Base-by-base conservation (phyloP, 2,797 vertebrate species). In the Selene dorsalis region DNA sequence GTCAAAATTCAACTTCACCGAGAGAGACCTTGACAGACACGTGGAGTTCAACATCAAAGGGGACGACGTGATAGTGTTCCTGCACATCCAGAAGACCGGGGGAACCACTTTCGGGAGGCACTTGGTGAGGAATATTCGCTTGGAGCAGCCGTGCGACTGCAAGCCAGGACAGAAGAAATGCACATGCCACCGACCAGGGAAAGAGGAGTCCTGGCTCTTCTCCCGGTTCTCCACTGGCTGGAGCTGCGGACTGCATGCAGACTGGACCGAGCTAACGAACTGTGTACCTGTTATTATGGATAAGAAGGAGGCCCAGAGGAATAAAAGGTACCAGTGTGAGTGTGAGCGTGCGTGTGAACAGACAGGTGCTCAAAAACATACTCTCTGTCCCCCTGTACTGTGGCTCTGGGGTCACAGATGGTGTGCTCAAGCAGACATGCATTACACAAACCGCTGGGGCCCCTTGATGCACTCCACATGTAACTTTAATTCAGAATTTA, bases 241-340 rank as follows among this genome's bases (percentile, higher is more conserved):
- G 97, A 99, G 97, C 94, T 99, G 98, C 94, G 97, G 98, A 63
- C 94, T 99, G 94, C 97, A 98, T 64, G 98, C 98, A 8, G 97
- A 99, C 95, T 98, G 98, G 98, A 99, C 98, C 71, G 98, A 99
- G 91, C 96, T 99, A 53, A 97, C 97, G 85, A 98, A 97, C 96
- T 99, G 98, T 79, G 97, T 99, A 18, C 97, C 97, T 9, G 95
- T 96, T 77, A 94, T 98, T 75, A 98, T 99, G 96, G 96, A 96
- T 84, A 97, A 96, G 90, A 96, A 96, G 83, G 95, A 96, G 83
- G 92, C 94, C 69, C 95, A 95, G 86, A 96, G 93, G 86, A 95
- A 94, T 88, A 96, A 93, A 90, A 96, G 96, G 95, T 96, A 94
- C 69, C 52, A 11, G 4, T 16, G 4, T 55, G 24, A 13, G 7